Conservation (phyloP, 2,113 vertebrate species). For the Phaetusa simplex region DNA sequence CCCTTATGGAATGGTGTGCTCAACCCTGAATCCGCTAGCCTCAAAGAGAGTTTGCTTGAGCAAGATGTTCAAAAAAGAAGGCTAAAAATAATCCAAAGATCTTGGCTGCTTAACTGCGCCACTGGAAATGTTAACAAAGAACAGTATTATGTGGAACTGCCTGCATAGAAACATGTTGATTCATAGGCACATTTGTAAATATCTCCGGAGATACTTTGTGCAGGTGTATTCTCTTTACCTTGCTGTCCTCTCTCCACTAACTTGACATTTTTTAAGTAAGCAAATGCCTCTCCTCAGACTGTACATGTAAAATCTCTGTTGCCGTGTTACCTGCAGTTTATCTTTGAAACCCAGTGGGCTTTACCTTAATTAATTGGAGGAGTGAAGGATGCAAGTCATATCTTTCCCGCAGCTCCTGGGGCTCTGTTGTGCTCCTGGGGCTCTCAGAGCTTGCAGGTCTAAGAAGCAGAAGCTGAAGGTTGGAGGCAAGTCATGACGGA, state of each 20-base stretch:
- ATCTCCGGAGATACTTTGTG: background rate
- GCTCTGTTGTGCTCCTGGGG: background rate
- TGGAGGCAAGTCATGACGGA: background rate
- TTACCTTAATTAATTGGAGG: background rate
- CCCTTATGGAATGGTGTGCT: background rate
- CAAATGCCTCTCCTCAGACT: background rate
- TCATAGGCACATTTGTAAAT: background rate
- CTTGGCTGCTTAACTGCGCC: background rate
- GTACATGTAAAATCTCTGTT: background rate
- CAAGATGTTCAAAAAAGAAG: background rate
- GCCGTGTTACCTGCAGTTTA: background rate
- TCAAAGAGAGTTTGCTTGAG: background rate
- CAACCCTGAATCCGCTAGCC: background rate
- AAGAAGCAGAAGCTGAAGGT: background rate
- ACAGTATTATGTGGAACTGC: background rate
- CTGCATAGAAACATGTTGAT: background rate
- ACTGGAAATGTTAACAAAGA: background rate
- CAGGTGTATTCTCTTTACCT: background rate
- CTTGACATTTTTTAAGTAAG: background rate
- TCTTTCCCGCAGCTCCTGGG: background rate
- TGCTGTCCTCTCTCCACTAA: background rate
- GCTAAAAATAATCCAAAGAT: conserved; percentile 6
- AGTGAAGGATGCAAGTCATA: background rate
- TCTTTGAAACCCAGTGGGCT: background rate
- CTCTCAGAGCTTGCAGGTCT: background rate